phyloP scores from a whole-genome alignment of 2,113 vertebrate species.

The Miniopterus natalensis region DNA sequence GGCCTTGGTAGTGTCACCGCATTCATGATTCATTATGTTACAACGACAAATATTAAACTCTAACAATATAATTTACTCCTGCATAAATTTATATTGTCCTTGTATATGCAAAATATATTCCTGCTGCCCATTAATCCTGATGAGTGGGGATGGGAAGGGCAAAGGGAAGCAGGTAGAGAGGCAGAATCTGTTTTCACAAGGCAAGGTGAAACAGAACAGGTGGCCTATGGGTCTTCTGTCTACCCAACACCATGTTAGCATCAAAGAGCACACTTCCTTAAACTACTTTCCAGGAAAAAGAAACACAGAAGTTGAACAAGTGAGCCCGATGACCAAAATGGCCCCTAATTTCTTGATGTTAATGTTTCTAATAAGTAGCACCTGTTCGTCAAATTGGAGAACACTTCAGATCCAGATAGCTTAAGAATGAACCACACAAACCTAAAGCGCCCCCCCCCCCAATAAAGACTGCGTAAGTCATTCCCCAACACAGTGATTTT shows the following conservation, averaged over 20 bases:
- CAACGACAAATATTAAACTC: background rate
- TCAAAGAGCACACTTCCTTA: background rate
- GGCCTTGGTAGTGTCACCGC: background rate
- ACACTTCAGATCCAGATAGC: constrained; percentile 6
- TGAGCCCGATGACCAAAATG: constrained; percentile 21
- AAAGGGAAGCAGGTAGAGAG: background rate
- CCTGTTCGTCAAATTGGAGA: constrained; percentile 51
- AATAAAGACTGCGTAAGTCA: background rate
- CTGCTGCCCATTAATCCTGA: background rate
- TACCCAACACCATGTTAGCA: constrained; percentile 11
- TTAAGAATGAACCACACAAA: constrained; percentile 49
- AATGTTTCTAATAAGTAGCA: constrained; percentile 62
- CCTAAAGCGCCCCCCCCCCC: background rate
- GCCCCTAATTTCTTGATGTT: constrained; percentile 20
- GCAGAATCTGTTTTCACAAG: background rate
- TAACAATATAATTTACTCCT: background rate
- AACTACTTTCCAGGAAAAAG: background rate
- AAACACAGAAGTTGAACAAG: constrained; percentile 22
- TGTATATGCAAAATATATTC: background rate
- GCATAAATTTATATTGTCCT: background rate
- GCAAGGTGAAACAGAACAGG: background rate
- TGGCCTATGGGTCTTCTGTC: background rate
- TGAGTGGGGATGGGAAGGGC: background rate
- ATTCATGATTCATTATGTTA: background rate
- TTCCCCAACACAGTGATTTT: background rate